These are phyloP conservation scores for Lasioglossum baleicum DNA, from an alignment of 1,140 invertebrate genomes.

Conservation along the genomic window DNA sequence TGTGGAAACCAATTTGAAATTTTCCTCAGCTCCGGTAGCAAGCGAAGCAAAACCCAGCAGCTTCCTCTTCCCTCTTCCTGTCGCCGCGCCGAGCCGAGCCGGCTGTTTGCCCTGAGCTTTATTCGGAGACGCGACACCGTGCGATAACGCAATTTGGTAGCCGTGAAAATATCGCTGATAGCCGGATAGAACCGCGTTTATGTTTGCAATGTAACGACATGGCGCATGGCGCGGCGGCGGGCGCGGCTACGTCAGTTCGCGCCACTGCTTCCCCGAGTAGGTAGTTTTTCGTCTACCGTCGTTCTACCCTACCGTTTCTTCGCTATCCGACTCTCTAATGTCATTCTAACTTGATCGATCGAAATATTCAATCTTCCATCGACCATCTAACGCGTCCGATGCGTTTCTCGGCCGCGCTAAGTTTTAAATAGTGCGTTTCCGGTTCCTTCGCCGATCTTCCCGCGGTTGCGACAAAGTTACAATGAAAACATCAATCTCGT, in stretches of 20 bases:
- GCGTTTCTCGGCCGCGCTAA: too few relatives aligned
- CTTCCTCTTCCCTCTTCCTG: not conserved
- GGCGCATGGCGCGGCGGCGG: too few relatives aligned
- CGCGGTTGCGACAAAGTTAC: too few relatives aligned
- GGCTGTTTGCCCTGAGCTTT: conserved; percentile 48
- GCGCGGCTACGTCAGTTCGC: not conserved
- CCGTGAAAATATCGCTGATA: conserved; percentile 13
- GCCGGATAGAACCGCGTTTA: not conserved
- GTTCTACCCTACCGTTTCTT: too few relatives aligned
- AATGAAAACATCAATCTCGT: not conserved
- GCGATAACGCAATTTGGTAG: conserved; percentile 32
- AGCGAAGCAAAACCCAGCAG: not conserved
- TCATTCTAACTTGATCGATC: too few relatives aligned
- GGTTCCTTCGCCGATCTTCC: too few relatives aligned
- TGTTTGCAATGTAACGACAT: not conserved
- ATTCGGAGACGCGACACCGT: not conserved
- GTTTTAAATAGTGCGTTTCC: too few relatives aligned
- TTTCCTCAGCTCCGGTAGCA: not conserved
- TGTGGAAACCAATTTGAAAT: too few relatives aligned
- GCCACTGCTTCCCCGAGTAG: not conserved
- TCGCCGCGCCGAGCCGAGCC: conserved; percentile 4
- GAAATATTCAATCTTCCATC: too few relatives aligned
- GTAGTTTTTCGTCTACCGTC: too few relatives aligned
- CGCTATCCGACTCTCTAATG: too few relatives aligned
- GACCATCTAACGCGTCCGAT: too few relatives aligned